A percentile compares a stretch with the other conserved stretches of the same genome.
Evolutionary conservation across 2,888 invertebrate genomes (phyloP).

Genomic region (Drosophila koepferae): DNA sequence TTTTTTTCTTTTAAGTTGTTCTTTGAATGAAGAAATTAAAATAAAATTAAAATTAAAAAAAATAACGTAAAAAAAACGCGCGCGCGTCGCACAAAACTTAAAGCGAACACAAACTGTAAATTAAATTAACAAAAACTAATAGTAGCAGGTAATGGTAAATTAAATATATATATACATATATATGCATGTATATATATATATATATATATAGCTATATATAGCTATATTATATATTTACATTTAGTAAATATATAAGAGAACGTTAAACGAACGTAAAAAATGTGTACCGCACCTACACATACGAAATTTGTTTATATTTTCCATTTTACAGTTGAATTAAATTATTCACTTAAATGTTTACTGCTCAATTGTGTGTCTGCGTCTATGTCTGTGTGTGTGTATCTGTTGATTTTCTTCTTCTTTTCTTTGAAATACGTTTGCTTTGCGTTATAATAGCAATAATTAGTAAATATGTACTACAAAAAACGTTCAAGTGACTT

Average conservation of each 20-base stretch:
- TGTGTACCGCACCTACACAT: conserved; percentile 33
- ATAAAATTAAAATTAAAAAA: conserved; percentile 21
- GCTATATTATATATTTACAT: conserved; percentile 22
- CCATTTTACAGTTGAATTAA: conserved; percentile 59
- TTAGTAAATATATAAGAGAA: conserved; percentile 50
- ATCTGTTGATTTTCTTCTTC: conserved; percentile 22
- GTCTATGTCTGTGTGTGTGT: conserved; percentile 12
- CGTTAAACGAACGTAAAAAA: conserved; percentile 72
- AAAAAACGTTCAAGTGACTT: conserved; percentile 76
- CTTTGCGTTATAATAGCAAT: conserved; percentile 60
- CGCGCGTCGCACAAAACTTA: conserved; percentile 67
- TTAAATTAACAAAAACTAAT: conserved; percentile 77
- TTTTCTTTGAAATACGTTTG: conserved; percentile 43
- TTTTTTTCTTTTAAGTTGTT: conserved; percentile 17
- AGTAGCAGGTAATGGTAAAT: conserved; percentile 69
- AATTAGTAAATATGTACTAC: conserved; percentile 73
- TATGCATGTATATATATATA: conserved; percentile 12
- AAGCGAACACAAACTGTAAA: conserved; percentile 70
- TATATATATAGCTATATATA: neutral
- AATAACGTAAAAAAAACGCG: conserved; percentile 45
- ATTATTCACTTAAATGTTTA: conserved; percentile 44
- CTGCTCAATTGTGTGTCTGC: conserved; percentile 24
- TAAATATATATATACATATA: conserved; percentile 20
- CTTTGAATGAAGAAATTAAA: conserved; percentile 27
- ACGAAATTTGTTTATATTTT: conserved; percentile 47